Evolutionary conservation across 2,113 vertebrate genomes (phyloP), one percentile per base, ranked within the genome.

Genomic region (Onychostruthus taczanowskii): DNA sequence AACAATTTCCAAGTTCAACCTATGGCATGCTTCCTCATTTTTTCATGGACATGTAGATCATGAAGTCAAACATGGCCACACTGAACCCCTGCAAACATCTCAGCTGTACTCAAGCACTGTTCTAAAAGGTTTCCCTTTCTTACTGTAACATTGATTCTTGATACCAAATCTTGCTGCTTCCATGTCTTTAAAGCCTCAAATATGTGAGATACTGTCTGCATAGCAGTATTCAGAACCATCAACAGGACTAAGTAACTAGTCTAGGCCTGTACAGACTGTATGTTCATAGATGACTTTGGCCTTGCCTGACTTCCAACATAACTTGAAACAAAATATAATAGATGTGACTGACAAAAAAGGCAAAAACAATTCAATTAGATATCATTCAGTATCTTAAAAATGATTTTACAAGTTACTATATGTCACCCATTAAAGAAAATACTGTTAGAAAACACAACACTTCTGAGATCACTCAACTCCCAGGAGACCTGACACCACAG

Each of bases 131-230:
- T 59, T 70, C 33, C 1, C 43, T 52, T 78, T 89, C 27, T 67
- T 77, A 67, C 4, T 67, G 41, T 44, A 56, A 52, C 33, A 77
- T 0, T 0, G 0, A 72, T 33, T 80, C 33, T 50, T 67, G 17
- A 74, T 47, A 89, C 12, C 21, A 74, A 69, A 52, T 55, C 89
- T 52, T 81, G 19, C 22, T 59, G 27, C 31, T 80, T 83, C 33
- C 26, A 27, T 19, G 10, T 80, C 47, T 33, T 50, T 58, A 78
- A 90, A 28, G 19, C 17, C 69, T 81, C 41, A 78, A 15, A 75
- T 35, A n/a, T 31, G 27, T 53, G 62, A 80, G 55, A 66, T 35
- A 31, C 18, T 59, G 37, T 26, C 44, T 37, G 46, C 17, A 16
- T 7, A 67, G 43, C 39, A 67, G 16, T 28, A 63, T 18, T 43